Conservation (phyloP, 2,113 vertebrate species). For the Ornithorhynchus anatinus region DNA sequence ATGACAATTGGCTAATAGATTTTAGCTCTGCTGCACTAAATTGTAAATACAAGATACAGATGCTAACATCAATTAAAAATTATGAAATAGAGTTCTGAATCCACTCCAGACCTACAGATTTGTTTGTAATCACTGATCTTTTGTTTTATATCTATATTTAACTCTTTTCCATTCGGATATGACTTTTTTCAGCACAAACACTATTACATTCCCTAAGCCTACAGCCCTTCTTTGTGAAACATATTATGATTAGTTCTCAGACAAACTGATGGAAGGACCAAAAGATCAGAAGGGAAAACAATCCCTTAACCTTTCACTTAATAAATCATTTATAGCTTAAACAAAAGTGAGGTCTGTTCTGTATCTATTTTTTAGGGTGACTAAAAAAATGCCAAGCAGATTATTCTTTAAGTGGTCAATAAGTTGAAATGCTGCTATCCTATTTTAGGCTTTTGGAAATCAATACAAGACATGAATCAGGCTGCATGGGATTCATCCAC, state of each 20-base stretch:
- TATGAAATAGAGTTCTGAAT: no score
- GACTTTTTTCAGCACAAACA: background rate
- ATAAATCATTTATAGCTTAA: background rate
- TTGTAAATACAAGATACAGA: no score
- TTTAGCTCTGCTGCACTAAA: no score
- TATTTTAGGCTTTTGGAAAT: slow-evolving; percentile 43
- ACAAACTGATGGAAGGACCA: background rate
- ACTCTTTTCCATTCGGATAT: slow-evolving; percentile 6
- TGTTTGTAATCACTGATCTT: no score
- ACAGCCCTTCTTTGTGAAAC: background rate
- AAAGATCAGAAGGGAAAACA: slow-evolving; percentile 12
- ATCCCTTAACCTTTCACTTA: background rate
- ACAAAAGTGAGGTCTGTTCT: background rate
- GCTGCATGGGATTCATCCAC: slow-evolving; percentile 21
- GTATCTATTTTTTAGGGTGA: background rate
- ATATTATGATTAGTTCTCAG: slow-evolving; percentile 8
- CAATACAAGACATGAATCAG: slow-evolving; percentile 47
- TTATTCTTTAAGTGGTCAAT: slow-evolving; percentile 29
- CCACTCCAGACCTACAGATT: no score
- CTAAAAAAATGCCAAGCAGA: slow-evolving; percentile 3
- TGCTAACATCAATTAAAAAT: no score
- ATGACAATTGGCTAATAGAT: no score
- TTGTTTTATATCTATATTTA: no score
- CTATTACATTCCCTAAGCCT: slow-evolving; percentile 10
- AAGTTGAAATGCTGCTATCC: slow-evolving; percentile 23